These are phyloP conservation scores for Pammene fasciana DNA, from an alignment of 2,888 invertebrate genomes.

Conservation along the genomic window DNA sequence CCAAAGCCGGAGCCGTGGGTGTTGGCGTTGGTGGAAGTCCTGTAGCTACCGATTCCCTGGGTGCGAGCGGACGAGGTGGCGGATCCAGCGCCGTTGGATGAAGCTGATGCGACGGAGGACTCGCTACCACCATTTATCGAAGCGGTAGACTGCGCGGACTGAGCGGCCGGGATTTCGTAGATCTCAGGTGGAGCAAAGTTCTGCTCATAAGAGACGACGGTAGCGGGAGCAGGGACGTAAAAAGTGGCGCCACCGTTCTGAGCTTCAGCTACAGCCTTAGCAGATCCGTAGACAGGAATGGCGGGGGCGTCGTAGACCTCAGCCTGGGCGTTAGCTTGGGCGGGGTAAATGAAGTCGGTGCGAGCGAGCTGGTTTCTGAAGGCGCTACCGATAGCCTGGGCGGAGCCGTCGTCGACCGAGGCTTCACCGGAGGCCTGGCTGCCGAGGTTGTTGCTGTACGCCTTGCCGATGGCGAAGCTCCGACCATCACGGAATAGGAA, in stretches of 20 bases:
- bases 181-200: constrained; percentile 61
- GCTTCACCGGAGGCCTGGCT: constrained; percentile 62
- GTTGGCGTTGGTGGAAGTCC: constrained; percentile 61
- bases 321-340: constrained; percentile 59
- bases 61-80: constrained; percentile 67
- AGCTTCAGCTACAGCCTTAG: constrained; percentile 51
- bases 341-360: constrained; percentile 57
- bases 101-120: constrained; percentile 59
- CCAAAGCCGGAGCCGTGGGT: constrained; percentile 56
- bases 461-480: constrained; percentile 62
- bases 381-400: constrained; percentile 60
- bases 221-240: constrained; percentile 64
- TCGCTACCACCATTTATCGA: constrained; percentile 58
- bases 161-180: constrained; percentile 49
- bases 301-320: constrained; percentile 54
- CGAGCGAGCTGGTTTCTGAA: constrained; percentile 53
- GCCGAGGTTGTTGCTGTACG: constrained; percentile 58
- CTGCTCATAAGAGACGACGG: constrained; percentile 69
- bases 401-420: constrained; percentile 53
- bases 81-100: constrained; percentile 58
- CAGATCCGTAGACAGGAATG: constrained; percentile 48
- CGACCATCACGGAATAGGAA: constrained; percentile 68
- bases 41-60: constrained; percentile 56
- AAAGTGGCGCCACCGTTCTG: constrained; percentile 60
- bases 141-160: constrained; percentile 64